Conservation (phyloP, 2,797 vertebrate species). For the Mico argentatus region DNA sequence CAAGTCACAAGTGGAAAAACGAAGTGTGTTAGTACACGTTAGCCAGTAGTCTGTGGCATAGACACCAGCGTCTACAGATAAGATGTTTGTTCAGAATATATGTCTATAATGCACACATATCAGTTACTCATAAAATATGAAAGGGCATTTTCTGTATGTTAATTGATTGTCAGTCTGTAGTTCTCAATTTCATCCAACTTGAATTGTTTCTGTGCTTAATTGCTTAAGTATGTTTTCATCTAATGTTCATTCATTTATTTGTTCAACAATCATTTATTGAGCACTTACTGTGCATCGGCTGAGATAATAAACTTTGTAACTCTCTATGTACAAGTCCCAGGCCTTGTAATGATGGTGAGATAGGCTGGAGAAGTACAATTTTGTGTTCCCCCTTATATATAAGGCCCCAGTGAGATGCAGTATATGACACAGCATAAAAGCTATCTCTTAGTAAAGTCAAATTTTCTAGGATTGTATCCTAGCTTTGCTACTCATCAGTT, state of each 20-base stretch:
- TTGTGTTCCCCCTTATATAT: not conserved
- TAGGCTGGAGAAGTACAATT: not conserved
- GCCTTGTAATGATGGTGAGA: not conserved
- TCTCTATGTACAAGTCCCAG: not conserved
- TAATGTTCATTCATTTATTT: not conserved
- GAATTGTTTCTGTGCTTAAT: not conserved
- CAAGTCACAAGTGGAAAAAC: slow-evolving; percentile 44
- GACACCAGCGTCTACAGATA: too few species aligned
- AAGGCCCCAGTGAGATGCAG: not conserved
- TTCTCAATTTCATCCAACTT: slow-evolving; percentile 16
- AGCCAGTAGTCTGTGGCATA: not conserved
- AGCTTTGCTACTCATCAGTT: not conserved
- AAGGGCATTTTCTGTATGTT: not conserved
- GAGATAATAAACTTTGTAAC: not conserved
- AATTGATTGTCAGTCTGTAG: not conserved
- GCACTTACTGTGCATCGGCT: not conserved
- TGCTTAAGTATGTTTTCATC: not conserved
- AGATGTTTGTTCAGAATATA: not conserved
- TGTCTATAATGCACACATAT: accelerated
- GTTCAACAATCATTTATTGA: not conserved
- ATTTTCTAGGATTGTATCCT: not conserved
- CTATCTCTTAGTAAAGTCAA: not conserved
- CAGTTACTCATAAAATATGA: not conserved
- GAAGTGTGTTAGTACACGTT: not conserved
- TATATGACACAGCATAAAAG: not conserved